A percentile compares a stretch with the other conserved stretches of the same genome.
These are phyloP conservation scores for Gouania willdenowi DNA, from an alignment of 2,797 vertebrate species.

Conservation along the genomic window DNA sequence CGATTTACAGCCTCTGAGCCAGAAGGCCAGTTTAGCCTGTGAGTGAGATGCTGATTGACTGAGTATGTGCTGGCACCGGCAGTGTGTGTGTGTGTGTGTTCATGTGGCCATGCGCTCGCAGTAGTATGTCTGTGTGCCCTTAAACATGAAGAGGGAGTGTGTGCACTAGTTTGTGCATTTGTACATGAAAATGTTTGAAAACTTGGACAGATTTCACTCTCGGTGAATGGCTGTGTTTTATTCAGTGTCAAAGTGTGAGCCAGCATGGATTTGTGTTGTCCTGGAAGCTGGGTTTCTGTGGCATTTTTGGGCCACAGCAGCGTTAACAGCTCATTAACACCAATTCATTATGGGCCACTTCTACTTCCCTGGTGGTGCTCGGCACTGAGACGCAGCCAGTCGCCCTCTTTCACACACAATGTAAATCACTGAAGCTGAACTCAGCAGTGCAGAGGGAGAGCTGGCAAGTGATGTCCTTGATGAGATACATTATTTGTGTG, in stretches of 20 bases:
- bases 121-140: not conserved
- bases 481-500: constrained; percentile 40
- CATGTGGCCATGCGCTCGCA: not conserved
- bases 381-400: constrained; percentile 35
- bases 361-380: constrained; percentile 41
- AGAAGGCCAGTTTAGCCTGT: constrained; percentile 34
- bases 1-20: constrained; percentile 64
- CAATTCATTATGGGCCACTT: constrained; percentile 61
- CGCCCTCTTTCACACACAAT: constrained; percentile 44
- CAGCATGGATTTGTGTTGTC: constrained; percentile 31
- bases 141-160: constrained; percentile 10
- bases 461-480: constrained; percentile 4
- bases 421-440: constrained; percentile 48
- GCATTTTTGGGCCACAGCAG: constrained; percentile 39
- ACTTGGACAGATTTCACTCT: constrained; percentile 19
- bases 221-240: constrained; percentile 13
- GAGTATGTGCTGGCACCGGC: constrained; percentile 58
- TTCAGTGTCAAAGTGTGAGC: constrained; percentile 11
- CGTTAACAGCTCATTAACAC: constrained; percentile 77
- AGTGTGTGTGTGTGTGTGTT: constrained; percentile 11
- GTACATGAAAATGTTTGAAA: constrained; percentile 25
- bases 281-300: constrained; percentile 41
- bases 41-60: constrained; percentile 57
- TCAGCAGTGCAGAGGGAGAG: constrained; percentile 32
- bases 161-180: constrained; percentile 8